Evolutionary conservation across 2,113 vertebrate genomes (phyloP), one percentile per base, ranked within the genome.

Genomic region (Pangasianodon hypophthalmus): DNA sequence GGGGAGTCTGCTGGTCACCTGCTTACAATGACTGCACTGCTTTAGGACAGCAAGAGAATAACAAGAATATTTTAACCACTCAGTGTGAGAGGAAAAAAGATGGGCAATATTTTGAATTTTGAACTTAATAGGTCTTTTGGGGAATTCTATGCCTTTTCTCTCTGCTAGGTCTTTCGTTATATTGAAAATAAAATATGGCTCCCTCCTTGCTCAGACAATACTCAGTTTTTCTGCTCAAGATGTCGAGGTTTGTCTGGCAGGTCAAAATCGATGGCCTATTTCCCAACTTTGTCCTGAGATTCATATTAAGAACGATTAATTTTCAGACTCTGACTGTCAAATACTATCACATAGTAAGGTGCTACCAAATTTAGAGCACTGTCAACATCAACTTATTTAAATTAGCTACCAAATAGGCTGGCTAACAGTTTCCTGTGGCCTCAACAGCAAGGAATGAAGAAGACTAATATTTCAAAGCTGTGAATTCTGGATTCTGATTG

Each of bases 21-120:
- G 10, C n/a, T 82, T 82, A 82, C 80, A 82, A 32, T 54, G 50
- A 37, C 80, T 32, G 80, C 50, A 54, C 80, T 82, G 48, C 50
- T 56, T 54, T 9, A 82, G 80, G 14, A 83, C 71, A 19, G 37
- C 71, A 73, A 19, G 29, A 41, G 80, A 56, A 83, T 83, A 83
- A 83, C 16, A 84, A 21, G 82, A 37, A 41, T 84, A 84, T 84
- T 56, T 60, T 37, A 37, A 32, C 16, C 21, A 10, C 44, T n/a
- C 46, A 13, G 64, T 32, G 46, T n/a, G 84, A 64, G 26, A 3
- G 58, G 24, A 60, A 56, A 26, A 64, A 21, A 21, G 26, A 37
- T 6, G 4, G 52, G 24, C 21, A 29, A 4, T 50, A 48, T 44
- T 85, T 48, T 7, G 69, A 73, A 18, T 41, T 37, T 71, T 73